Conservation (phyloP, 2,113 vertebrate species). For the Pithys albifrons region DNA sequence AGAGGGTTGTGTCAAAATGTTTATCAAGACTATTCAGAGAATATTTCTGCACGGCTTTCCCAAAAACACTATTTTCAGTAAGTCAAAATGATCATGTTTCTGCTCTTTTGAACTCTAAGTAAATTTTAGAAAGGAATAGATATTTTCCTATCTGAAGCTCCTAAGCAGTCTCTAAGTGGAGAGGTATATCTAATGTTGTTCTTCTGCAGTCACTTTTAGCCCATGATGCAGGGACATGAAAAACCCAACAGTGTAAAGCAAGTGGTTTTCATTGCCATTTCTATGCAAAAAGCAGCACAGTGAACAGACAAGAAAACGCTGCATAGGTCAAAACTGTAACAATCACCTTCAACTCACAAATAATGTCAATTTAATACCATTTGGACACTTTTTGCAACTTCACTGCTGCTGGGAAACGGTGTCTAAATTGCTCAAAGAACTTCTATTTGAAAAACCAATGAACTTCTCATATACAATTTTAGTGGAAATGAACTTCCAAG, state of each 20-base stretch:
- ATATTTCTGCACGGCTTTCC: neutral
- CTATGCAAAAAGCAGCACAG: neutral
- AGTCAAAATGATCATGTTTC: neutral
- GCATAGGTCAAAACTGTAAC: neutral
- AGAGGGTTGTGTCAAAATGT: neutral
- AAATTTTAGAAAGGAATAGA: neutral
- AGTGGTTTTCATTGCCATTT: neutral
- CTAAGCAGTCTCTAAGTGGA: neutral
- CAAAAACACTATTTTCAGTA: neutral
- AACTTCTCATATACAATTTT: neutral
- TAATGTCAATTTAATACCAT: neutral
- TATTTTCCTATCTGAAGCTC: neutral
- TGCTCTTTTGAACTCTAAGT: neutral
- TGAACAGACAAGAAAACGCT: neutral
- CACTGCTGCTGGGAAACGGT: neutral
- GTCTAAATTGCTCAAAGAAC: neutral
- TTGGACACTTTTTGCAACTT: neutral
- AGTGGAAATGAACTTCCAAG: constrained; percentile 17
- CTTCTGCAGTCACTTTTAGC: neutral
- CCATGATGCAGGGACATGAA: neutral
- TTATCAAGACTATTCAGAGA: neutral
- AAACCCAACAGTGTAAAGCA: neutral
- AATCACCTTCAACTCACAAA: neutral
- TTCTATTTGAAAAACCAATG: neutral
- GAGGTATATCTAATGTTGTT: neutral